Conservation (phyloP, 1,140 invertebrate genomes). For the Orussus abietinus region DNA sequence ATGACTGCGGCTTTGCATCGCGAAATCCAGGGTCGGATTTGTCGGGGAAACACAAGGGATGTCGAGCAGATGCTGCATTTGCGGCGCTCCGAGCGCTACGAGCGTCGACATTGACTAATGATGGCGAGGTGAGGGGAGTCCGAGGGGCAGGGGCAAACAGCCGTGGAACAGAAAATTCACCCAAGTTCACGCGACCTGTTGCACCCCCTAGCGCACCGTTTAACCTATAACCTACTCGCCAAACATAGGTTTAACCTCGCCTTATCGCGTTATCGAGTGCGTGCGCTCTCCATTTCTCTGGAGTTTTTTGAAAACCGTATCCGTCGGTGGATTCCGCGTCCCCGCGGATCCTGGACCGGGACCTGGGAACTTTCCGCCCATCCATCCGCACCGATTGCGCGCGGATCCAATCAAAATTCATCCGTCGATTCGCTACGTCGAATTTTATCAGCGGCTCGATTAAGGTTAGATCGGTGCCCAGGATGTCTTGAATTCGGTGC, state of each 20-base stretch:
- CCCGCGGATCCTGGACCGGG: not conserved
- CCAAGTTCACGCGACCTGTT: conserved; percentile 56
- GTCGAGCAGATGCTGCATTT: conserved; percentile 49
- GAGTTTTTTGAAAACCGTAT: not conserved
- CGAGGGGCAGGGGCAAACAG: conserved; percentile 40
- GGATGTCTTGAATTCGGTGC: too few relatives aligned
- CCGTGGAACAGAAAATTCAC: conserved; percentile 53
- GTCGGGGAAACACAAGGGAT: conserved; percentile 37
- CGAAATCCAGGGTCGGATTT: conserved; percentile 26
- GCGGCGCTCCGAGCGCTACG: conserved; percentile 41
- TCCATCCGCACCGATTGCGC: too few relatives aligned
- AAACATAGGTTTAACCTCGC: conserved; percentile 54
- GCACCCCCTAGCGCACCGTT: conserved; percentile 54
- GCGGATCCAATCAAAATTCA: too few relatives aligned
- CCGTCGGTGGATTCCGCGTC: too few relatives aligned
- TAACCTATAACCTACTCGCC: conserved; percentile 55
- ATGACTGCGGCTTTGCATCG: conserved; percentile 20
- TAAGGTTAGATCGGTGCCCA: too few relatives aligned
- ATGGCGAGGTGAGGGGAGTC: conserved; percentile 43
- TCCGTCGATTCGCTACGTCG: too few relatives aligned
- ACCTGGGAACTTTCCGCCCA: not conserved
- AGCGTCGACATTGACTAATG: conserved; percentile 55
- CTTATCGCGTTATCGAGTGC: conserved; percentile 53
- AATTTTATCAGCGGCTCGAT: too few relatives aligned
- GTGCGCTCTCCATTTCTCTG: conserved; percentile 21